Percentiles rank a stretch among this genome's conserved stretches.
These are phyloP conservation scores for Lasioglossum figueresi DNA, from an alignment of 2,888 invertebrate species.

Conservation along the genomic window DNA sequence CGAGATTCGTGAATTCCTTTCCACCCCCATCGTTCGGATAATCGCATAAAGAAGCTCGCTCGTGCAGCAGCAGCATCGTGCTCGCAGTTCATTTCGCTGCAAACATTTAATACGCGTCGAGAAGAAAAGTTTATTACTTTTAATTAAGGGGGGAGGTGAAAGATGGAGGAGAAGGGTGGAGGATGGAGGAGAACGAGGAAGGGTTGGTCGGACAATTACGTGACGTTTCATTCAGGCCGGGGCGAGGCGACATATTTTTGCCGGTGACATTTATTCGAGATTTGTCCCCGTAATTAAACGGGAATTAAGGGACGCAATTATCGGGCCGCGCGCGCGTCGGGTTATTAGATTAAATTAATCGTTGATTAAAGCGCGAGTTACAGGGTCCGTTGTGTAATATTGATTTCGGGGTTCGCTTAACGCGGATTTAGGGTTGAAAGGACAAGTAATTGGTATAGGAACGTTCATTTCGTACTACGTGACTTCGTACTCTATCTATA, in stretches of 20 bases:
- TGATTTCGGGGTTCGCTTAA: conserved; percentile 52
- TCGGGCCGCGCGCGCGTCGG: conserved; percentile 19
- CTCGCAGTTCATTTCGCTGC: conserved; percentile 4
- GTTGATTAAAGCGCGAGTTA: conserved; percentile 56
- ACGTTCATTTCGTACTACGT: conserved; percentile 48
- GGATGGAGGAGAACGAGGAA: background rate
- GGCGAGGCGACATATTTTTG: conserved; percentile 1
- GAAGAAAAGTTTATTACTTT: conserved; percentile 14
- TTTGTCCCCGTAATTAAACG: conserved; percentile 38
- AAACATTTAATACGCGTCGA: conserved; percentile 8
- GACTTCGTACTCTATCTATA: conserved; percentile 48
- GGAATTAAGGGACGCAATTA: conserved; percentile 52
- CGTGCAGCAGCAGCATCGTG: background rate
- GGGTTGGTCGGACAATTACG: conserved; percentile 6
- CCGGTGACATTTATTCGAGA: conserved; percentile 4
- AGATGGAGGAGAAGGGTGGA: background rate
- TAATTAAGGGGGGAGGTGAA: background rate
- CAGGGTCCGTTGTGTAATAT: conserved; percentile 46
- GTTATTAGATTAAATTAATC: conserved; percentile 61
- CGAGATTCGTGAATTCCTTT: background rate
- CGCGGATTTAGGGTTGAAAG: conserved; percentile 56
- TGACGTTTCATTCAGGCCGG: background rate
- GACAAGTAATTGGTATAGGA: conserved; percentile 62
- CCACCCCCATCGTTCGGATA: background rate
- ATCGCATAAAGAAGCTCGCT: background rate